Evolutionary conservation across 1,140 invertebrate genomes (phyloP).

Genomic region (Drosophila kepulauana): DNA sequence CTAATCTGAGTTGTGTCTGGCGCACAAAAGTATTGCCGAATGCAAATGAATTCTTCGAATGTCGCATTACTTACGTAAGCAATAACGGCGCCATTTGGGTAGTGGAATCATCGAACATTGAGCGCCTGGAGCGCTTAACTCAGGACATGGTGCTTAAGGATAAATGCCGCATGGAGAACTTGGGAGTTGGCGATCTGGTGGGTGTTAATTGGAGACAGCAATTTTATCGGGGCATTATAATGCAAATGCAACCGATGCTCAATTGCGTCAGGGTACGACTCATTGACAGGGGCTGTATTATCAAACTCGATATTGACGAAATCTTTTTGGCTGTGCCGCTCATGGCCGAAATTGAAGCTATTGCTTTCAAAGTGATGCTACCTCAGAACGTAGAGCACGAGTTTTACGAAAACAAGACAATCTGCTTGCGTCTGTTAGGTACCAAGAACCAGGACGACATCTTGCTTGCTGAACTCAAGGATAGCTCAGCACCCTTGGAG

Average conservation of each 20-base stretch:
- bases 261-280: conserved; percentile 37
- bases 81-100: conserved; percentile 57
- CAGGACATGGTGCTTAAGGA: conserved; percentile 17
- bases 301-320: background rate
- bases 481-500: conserved; percentile 33
- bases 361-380: conserved; percentile 47
- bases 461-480: conserved; percentile 49
- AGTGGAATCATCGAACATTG: conserved; percentile 15
- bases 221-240: conserved; percentile 10
- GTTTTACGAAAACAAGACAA: conserved; percentile 43
- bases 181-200: conserved; percentile 41
- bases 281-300: conserved; percentile 47
- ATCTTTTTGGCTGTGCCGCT: conserved; percentile 30
- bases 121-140: conserved; percentile 38
- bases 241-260: background rate
- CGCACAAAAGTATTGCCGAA: conserved; percentile 17
- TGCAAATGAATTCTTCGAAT: conserved; percentile 47
- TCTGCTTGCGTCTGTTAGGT: conserved; percentile 45
- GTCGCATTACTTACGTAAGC: conserved; percentile 45
- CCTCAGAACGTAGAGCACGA: conserved; percentile 27
- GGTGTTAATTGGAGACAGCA: background rate
- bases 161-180: conserved; percentile 5
- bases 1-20: conserved; percentile 25
- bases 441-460: conserved; percentile 33
- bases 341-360: conserved; percentile 49